Base-by-base conservation (phyloP, 2,888 invertebrate species). In the Phortica okadai region DNA sequence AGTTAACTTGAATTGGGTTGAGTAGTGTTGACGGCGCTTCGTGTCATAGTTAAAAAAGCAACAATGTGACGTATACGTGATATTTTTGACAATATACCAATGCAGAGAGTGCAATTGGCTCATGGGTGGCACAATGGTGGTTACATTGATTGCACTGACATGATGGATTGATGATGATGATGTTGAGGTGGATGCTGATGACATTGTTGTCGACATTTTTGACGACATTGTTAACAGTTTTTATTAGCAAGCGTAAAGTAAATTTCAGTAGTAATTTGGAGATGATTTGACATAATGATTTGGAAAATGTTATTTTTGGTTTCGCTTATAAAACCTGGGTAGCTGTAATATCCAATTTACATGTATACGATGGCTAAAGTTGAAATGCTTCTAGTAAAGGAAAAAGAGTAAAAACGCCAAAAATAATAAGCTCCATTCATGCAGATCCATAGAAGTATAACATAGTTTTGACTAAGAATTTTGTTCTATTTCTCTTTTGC, bases 21-120 rank as follows among this genome's bases (percentile, higher is more conserved):
- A 11, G 5, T 8, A 2, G 6, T 2, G 1, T 50, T 5, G 2
- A 2, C 5, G 78, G 78, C 76, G 80, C 74, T 77, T 74, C 45
- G 56, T 73, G 76, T n/a, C 75, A 74, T 81, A 82, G 84, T 78
- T 33, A 33, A 33, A 33, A 33, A 33, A 33, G 33, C 33, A 33
- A 3, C 33, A 33, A 33, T 33, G 33, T 82, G 84, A 77, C 88
- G 88, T 88, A 85, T 85, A 87, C 88, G 84, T 88, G 80, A 87
- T 83, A 82, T 88, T 87, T 73, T 56, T 64, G 42, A 21, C 73
- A 67, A 44, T 25, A 56, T 78, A 45, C 59, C 11, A 41, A 56
- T 76, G 45, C 74, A 56, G 56, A 10, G 16, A 10, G 1, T 56
- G n/a, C n/a, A 56, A 56, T 14, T 16, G 5, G 16, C 6, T 14